Conservation (phyloP, 1,140 invertebrate species). For the Fopius arisanus region DNA sequence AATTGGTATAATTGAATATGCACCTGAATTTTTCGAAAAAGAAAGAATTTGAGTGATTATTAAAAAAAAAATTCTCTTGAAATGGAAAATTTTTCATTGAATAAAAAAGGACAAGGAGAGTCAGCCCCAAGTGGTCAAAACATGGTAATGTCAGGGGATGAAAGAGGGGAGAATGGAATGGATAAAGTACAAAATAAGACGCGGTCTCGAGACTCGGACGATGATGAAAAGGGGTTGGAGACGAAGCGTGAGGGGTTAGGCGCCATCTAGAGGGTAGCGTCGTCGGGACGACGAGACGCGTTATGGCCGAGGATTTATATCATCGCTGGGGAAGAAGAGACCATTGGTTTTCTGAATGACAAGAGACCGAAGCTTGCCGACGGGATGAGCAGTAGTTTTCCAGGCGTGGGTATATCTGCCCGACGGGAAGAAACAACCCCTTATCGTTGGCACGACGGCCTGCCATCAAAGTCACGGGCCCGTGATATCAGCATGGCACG, state of each 20-base stretch:
- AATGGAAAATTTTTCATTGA: too few relatives aligned
- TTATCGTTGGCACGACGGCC: constrained; percentile 28
- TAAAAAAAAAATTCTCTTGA: too few relatives aligned
- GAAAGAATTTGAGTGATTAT: too few relatives aligned
- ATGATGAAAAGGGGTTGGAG: constrained; percentile 24
- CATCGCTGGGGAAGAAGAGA: constrained; percentile 43
- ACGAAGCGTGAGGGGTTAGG: constrained; percentile 37
- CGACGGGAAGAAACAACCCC: constrained; percentile 22
- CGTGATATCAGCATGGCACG: constrained; percentile 35
- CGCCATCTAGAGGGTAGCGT: constrained; percentile 39
- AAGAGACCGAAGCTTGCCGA: constrained; percentile 3
- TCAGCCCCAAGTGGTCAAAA: neutral
- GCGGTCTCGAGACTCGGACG: neutral
- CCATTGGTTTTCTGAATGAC: constrained; percentile 48
- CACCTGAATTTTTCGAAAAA: too few relatives aligned
- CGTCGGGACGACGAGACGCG: constrained; percentile 35
- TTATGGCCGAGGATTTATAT: constrained; percentile 55
- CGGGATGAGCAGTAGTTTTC: neutral
- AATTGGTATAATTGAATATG: too few relatives aligned
- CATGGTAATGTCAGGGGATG: neutral
- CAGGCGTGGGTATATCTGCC: constrained; percentile 12
- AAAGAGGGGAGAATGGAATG: neutral
- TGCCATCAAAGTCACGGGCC: constrained; percentile 33
- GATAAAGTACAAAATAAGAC: constrained; percentile 28
- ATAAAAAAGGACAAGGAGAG: too few relatives aligned